A percentile compares a stretch with the other conserved stretches of the same genome.
Evolutionary conservation across 2,797 vertebrate genomes (phyloP).

Genomic region (Crypturellus tataupa): DNA sequence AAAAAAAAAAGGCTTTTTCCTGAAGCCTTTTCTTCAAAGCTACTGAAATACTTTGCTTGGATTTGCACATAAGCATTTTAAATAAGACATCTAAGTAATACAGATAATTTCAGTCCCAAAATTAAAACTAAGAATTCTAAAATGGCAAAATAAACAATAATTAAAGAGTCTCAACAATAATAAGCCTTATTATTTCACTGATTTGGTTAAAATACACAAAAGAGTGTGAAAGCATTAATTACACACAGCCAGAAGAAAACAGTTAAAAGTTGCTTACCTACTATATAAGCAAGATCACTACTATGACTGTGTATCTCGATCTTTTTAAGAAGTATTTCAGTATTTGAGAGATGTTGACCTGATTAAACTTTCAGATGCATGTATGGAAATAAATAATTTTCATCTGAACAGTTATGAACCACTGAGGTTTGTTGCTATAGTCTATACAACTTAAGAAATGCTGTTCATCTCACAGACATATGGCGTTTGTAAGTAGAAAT

Average conservation of each 20-base stretch:
- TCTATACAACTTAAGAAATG: background rate
- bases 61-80: background rate
- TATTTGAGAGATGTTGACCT: background rate
- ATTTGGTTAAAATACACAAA: background rate
- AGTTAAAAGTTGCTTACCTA: background rate
- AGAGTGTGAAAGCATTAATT: background rate
- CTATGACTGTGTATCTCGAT: background rate
- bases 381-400: background rate
- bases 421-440: background rate
- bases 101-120: background rate
- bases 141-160: background rate
- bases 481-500: background rate
- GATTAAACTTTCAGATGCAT: background rate
- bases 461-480: background rate
- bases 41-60: background rate
- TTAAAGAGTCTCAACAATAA: background rate
- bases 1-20: background rate
- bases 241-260: background rate
- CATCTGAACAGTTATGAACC: background rate
- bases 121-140: background rate
- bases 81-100: background rate
- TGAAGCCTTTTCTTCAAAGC: background rate
- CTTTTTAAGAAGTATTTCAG: background rate
- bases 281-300: background rate
- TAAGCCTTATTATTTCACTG: background rate